Evolutionary conservation across 2,113 vertebrate species (phyloP).

Genomic region (Irena cyanogastra): DNA sequence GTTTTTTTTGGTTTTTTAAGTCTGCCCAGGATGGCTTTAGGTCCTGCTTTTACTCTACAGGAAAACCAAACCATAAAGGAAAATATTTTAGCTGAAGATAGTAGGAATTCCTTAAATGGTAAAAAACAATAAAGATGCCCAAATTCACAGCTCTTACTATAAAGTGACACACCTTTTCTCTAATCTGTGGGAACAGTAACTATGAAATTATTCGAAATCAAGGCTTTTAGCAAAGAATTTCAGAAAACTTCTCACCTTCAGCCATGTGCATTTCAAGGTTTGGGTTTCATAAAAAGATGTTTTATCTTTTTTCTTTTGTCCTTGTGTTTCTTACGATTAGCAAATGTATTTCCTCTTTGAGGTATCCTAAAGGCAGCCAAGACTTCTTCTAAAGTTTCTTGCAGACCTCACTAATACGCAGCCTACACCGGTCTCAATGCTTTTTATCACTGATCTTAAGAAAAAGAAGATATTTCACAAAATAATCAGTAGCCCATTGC

Average conservation of each 20-base stretch:
- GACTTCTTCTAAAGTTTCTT: background rate
- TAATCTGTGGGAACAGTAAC: background rate
- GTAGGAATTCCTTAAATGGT: background rate
- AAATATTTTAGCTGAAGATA: background rate
- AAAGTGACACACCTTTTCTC: background rate
- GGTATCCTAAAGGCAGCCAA: background rate
- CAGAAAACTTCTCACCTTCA: background rate
- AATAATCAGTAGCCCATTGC: background rate
- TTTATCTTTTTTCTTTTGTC: background rate
- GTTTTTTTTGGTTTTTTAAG: background rate
- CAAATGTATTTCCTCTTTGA: background rate
- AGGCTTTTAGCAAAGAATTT: background rate
- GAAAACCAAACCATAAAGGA: background rate
- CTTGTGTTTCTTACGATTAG: background rate
- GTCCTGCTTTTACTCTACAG: background rate
- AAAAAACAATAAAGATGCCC: background rate
- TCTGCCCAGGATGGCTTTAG: background rate
- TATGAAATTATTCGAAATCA: background rate
- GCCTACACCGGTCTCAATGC: fast-evolving
- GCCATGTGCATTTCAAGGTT: background rate
- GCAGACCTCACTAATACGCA: background rate
- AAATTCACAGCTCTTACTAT: background rate
- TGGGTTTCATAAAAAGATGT: background rate
- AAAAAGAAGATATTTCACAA: background rate
- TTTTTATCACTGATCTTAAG: background rate